phyloP scores from a whole-genome alignment of 2,113 vertebrate genomes.

The Aphyosemion australe region DNA sequence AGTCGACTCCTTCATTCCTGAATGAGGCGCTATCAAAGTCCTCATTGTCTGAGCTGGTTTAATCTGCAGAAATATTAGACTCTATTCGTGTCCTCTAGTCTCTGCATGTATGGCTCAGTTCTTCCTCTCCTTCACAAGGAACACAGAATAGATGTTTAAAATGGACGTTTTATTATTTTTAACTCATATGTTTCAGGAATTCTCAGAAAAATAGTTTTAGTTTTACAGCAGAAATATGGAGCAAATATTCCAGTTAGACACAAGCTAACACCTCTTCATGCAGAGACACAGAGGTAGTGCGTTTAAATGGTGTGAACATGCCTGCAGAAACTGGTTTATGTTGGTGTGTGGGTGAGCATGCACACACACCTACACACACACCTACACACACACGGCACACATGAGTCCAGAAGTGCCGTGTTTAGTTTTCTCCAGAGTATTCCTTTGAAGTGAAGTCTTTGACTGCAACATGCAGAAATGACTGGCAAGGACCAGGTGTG shows the following conservation, averaged over 20 bases:
- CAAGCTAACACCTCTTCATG: conserved; percentile 33
- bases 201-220: conserved; percentile 35
- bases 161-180: too few relatives aligned
- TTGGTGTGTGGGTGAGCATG: background rate
- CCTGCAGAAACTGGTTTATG: background rate
- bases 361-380: background rate
- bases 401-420: conserved; percentile 22
- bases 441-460: conserved; percentile 59
- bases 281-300: conserved; percentile 11
- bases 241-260: conserved; percentile 17
- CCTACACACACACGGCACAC: background rate
- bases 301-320: conserved; percentile 7
- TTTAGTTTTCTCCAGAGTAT: conserved; percentile 29
- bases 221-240: too few relatives aligned
- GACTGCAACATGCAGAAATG: conserved; percentile 21
- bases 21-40: conserved; percentile 51
- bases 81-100: conserved; percentile 37
- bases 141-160: conserved; percentile 4
- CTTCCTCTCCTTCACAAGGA: conserved; percentile 15
- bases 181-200: conserved; percentile 25
- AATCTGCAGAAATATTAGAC: conserved; percentile 56
- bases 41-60: conserved; percentile 55
- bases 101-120: conserved; percentile 5
- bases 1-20: conserved; percentile 46
- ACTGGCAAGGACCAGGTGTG: conserved; percentile 57